phyloP scores from a whole-genome alignment of 2,113 vertebrate genomes.

The Mionectes macconnelli region DNA sequence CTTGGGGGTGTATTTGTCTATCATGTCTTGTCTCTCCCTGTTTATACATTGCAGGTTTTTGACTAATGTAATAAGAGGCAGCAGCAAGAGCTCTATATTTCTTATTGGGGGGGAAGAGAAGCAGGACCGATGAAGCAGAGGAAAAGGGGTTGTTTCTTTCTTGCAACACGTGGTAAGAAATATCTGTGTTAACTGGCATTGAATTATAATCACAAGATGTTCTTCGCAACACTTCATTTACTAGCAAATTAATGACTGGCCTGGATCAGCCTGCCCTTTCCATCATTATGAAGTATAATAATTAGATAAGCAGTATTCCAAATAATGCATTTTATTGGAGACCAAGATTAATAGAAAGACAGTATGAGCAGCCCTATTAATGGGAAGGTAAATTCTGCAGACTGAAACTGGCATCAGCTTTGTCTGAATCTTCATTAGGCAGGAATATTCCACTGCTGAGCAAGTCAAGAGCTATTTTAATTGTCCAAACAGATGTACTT shows the following conservation, averaged over 20 bases:
- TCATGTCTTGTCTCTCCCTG: background rate
- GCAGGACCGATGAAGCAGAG: background rate
- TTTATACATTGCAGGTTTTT: background rate
- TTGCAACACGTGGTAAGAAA: background rate
- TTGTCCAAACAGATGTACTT: background rate
- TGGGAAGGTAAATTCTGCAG: background rate
- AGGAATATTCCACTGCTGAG: background rate
- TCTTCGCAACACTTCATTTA: slow-evolving; percentile 31
- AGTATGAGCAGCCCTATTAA: background rate
- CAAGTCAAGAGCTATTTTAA: background rate
- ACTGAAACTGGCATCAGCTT: background rate
- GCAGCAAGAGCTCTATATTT: background rate
- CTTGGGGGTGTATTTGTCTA: background rate
- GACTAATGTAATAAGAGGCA: background rate
- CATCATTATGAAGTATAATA: background rate
- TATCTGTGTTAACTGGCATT: slow-evolving; percentile 6
- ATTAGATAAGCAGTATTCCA: slow-evolving; percentile 35
- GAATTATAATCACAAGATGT: slow-evolving; percentile 36
- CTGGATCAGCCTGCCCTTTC: slow-evolving; percentile 1
- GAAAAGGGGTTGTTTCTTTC: background rate
- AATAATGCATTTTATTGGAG: slow-evolving; percentile 16
- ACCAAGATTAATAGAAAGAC: background rate
- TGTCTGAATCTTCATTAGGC: background rate
- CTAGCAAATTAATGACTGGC: slow-evolving; percentile 18
- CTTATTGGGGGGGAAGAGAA: background rate